Evolutionary conservation across 1,140 invertebrate genomes (phyloP).

Genomic region (Magallana ariakensis): DNA sequence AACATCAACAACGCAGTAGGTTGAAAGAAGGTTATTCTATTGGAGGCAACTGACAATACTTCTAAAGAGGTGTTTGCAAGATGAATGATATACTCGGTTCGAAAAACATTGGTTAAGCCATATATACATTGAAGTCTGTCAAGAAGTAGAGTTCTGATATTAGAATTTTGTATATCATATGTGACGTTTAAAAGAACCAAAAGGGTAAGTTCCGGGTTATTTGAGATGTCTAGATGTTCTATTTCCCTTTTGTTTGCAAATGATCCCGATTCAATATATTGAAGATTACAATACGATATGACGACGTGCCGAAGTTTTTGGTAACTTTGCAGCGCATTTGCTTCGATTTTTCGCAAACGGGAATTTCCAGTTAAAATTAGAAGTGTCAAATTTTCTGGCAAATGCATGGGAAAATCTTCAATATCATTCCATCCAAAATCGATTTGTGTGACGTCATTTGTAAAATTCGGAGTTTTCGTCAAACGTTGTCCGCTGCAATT

Average conservation of each 20-base stretch:
- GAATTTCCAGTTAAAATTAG: not conserved
- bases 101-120: not conserved
- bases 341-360: not conserved
- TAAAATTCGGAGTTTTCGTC: not conserved
- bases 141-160: not conserved
- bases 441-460: not conserved
- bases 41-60: not conserved
- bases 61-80: not conserved
- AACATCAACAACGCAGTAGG: not conserved
- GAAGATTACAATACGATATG: slow-evolving; percentile 1
- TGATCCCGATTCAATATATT: not conserved
- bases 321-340: not conserved
- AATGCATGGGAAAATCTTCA: not conserved
- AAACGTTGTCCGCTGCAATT: not conserved
- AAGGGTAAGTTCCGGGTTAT: slow-evolving; percentile 13
- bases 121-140: slow-evolving; percentile 26
- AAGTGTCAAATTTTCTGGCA: not conserved
- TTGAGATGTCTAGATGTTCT: slow-evolving; percentile 18
- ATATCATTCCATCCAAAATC: not conserved
- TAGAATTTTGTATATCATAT: not conserved
- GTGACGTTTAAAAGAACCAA: slow-evolving; percentile 17
- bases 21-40: slow-evolving; percentile 4
- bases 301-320: not conserved
- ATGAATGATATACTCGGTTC: not conserved
- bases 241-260: not conserved